These are phyloP conservation scores for Aix galericulata DNA, from an alignment of 2,113 vertebrate genomes.

Conservation along the genomic window DNA sequence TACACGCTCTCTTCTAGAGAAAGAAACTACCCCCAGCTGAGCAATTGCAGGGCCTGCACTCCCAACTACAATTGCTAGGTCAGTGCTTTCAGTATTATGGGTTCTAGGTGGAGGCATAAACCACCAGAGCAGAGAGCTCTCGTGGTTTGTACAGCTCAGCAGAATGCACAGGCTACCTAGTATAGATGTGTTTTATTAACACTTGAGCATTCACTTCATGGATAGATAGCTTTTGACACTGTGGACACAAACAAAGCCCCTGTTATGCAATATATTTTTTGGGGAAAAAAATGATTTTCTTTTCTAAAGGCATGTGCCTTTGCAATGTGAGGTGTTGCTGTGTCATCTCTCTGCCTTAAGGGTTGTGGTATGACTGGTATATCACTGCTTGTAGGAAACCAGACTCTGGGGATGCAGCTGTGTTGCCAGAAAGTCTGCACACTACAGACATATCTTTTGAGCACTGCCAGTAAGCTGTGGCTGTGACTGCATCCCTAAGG, in stretches of 20 bases:
- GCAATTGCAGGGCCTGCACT: background rate
- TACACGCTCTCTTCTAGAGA: background rate
- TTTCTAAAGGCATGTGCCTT: background rate
- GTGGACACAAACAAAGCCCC: background rate
- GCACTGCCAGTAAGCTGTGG: background rate
- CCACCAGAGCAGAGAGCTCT: background rate
- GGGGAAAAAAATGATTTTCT: background rate
- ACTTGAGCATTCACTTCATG: background rate
- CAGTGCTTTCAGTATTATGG: conserved; percentile 45
- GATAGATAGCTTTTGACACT: background rate
- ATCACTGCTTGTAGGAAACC: background rate
- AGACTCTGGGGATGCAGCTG: conserved; percentile 37
- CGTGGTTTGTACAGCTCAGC: conserved; percentile 26
- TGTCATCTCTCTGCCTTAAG: conserved; percentile 26
- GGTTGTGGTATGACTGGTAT: background rate
- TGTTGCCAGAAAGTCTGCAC: conserved; percentile 64
- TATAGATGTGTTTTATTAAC: conserved; percentile 27
- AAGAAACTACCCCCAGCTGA: background rate
- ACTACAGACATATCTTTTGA: background rate
- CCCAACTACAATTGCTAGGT: background rate
- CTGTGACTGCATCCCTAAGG: background rate
- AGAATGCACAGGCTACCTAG: background rate
- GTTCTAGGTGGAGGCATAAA: conserved; percentile 29
- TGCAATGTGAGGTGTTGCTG: background rate
- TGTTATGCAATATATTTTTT: background rate